Percentiles rank a stretch among this genome's conserved stretches.
Evolutionary conservation across 2,113 vertebrate species (phyloP).

Genomic region (Helogale parvula): DNA sequence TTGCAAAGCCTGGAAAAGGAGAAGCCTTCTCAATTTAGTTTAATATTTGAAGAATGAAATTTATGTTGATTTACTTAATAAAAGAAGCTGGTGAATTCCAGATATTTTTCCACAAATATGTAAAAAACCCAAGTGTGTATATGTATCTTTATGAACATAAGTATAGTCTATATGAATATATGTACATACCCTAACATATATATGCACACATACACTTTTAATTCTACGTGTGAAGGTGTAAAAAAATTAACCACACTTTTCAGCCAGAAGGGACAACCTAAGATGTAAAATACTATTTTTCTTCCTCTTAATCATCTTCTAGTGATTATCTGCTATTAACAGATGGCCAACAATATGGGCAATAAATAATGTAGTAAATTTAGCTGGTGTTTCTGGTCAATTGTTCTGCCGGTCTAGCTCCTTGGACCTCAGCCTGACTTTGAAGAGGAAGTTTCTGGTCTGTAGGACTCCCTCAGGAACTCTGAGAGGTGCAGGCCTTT

Average conservation of each 20-base stretch:
- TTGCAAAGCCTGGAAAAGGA: conserved; percentile 3
- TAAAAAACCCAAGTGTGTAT: not conserved
- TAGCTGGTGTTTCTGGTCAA: conserved; percentile 32
- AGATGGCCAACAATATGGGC: conserved; percentile 64
- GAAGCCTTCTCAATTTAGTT: not conserved
- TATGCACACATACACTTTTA: not conserved
- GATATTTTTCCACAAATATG: not conserved
- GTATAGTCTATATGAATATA: not conserved
- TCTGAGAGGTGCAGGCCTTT: not conserved
- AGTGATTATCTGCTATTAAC: conserved; percentile 53
- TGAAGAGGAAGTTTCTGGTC: not conserved
- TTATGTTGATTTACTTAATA: conserved; percentile 30
- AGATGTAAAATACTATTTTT: not conserved
- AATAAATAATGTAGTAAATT: conserved; percentile 42
- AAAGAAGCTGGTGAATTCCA: conserved; percentile 7
- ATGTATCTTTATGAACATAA: not conserved
- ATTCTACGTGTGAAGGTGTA: not conserved
- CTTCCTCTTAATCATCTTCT: conserved; percentile 21
- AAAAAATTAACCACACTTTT: conserved; percentile 26
- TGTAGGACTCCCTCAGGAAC: not conserved
- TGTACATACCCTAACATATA: no score
- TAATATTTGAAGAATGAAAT: conserved; percentile 26
- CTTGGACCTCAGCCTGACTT: not conserved
- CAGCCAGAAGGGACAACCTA: not conserved
- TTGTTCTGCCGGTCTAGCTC: not conserved